Evolutionary conservation across 2,888 invertebrate genomes (phyloP), one percentile per base, ranked within the genome.

Genomic region (Acleris literana): DNA sequence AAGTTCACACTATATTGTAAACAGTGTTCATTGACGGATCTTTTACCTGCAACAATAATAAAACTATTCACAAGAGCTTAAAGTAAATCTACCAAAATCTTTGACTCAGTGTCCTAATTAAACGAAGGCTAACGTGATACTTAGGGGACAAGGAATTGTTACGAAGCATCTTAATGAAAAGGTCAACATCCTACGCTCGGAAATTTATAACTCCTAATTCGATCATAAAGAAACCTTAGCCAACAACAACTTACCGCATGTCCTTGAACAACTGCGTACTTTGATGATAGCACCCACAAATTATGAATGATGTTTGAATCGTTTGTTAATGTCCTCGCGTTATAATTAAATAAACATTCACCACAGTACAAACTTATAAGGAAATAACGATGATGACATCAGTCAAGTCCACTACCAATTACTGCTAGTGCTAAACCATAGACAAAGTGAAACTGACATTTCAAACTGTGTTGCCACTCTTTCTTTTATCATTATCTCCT

Each of bases 181-280:
- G 78, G 78, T 81, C 79, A 80, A 83, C 87, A 85, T 82, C 92
- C 91, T 88, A 92, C 91, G 87, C 90, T 86, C 79, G 76, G 83
- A 83, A 79, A 66, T 66, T 43, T 63, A 53, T 66, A 62, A 61
- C 57, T 62, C 62, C 57, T 57, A 62, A 66, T 52, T 48, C 25
- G 62, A 62, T 53, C 53, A 66, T 66, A 66, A 66, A 62, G 66
- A 71, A 69, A 70, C 70, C 70, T 71, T 73, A 70, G 70, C 63
- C 71, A 70, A 72, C 71, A 74, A 74, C 22, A 22, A 81, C 82
- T 64, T 80, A 86, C 85, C 80, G 74, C 78, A 75, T 81, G 76
- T 79, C 75, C 76, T 82, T 75, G 80, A 82, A 76, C 74, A 72
- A 74, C 63, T 71, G 64, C 63, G 69, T 72, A 74, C 70, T 73